A percentile compares a stretch with the other conserved stretches of the same genome.
phyloP scores from a whole-genome alignment of 1,140 invertebrate species.

The Drosophila mojavensis region DNA sequence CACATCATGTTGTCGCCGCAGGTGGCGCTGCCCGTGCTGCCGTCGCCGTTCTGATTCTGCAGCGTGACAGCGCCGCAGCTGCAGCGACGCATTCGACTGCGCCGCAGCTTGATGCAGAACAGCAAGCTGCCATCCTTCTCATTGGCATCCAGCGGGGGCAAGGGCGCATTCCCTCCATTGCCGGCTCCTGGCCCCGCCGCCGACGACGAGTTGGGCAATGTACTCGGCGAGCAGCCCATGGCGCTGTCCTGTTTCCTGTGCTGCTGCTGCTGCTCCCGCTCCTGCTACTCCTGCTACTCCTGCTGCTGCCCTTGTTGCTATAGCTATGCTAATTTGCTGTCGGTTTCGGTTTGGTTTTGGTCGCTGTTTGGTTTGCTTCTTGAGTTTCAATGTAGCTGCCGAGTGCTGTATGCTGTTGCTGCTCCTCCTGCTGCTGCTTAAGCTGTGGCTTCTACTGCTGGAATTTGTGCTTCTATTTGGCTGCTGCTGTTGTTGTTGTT shows the following conservation, averaged over 20 bases:
- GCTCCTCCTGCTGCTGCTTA: constrained; percentile 34
- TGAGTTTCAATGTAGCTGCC: constrained; percentile 32
- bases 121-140: constrained; percentile 77
- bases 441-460: constrained; percentile 28
- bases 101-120: constrained; percentile 80
- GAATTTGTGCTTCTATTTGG: constrained; percentile 26
- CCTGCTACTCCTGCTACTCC: constrained; percentile 5
- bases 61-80: constrained; percentile 67
- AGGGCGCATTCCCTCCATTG: constrained; percentile 29
- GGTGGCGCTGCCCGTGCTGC: constrained; percentile 68
- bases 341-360: constrained; percentile 47
- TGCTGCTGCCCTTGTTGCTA: constrained; percentile 34
- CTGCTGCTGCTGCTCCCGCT: constrained; percentile 12
- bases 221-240: constrained; percentile 81
- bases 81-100: constrained; percentile 74
- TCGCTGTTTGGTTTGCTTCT: constrained; percentile 54
- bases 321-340: constrained; percentile 69
- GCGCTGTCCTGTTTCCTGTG: constrained; percentile 32
- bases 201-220: constrained; percentile 57
- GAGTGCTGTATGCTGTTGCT: constrained; percentile 7
- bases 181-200: constrained; percentile 22
- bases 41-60: constrained; percentile 67
- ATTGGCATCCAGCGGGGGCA: constrained; percentile 62
- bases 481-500: constrained; percentile 46
- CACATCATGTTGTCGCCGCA: constrained; percentile 69